Percentiles rank a stretch among this genome's conserved stretches.
Evolutionary conservation across 1,140 invertebrate species (phyloP).

Genomic region (Acromyrmex heyeri): DNA sequence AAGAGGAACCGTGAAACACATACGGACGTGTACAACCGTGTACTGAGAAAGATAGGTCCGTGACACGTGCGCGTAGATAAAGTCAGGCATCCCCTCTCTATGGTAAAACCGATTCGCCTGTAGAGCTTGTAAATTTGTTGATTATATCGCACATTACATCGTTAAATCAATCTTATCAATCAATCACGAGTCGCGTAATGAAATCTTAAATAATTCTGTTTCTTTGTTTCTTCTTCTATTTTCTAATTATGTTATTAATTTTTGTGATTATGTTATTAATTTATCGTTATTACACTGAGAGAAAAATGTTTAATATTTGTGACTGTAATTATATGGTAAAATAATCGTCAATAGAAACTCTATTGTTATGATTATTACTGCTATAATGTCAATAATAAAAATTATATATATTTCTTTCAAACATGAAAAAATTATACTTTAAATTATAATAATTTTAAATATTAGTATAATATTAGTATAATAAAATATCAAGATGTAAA

Average conservation of each 20-base stretch:
- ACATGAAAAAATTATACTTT: no score
- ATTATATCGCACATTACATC: neutral
- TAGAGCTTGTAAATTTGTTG: neutral
- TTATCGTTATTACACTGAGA: neutral
- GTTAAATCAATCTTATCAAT: neutral
- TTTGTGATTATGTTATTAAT: neutral
- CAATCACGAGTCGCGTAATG: no score
- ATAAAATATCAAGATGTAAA: no score
- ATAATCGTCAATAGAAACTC: no score
- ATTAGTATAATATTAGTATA: no score
- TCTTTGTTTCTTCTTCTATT: neutral
- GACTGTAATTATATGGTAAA: no score
- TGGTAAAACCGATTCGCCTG: slow-evolving; percentile 16
- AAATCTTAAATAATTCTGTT: neutral
- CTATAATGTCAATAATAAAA: no score
- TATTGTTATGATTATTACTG: no score
- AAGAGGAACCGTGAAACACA: slow-evolving; percentile 14
- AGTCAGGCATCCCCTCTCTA: slow-evolving; percentile 68
- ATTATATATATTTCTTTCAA: no score
- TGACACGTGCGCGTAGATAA: slow-evolving; percentile 59
- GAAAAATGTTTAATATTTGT: no score
- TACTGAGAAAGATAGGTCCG: slow-evolving; percentile 39
- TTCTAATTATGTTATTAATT: neutral
- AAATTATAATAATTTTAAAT: no score
- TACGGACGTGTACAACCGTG: slow-evolving; percentile 14